Evolutionary conservation across 2,888 invertebrate species (phyloP), one percentile per base, ranked within the genome.

Genomic region (Agrotis puta): DNA sequence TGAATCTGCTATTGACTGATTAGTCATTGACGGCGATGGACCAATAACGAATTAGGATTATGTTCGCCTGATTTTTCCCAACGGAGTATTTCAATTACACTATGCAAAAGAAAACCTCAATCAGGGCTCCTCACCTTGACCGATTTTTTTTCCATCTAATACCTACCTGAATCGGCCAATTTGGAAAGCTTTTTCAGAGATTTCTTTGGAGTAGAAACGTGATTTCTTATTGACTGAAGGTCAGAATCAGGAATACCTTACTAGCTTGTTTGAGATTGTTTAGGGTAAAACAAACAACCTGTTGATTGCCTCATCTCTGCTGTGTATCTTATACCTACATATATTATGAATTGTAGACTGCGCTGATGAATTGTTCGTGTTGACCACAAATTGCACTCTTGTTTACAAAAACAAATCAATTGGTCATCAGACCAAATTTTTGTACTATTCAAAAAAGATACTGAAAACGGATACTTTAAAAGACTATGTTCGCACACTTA

Each of bases 261-360:
- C 18, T 11, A n/a, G 33, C 53, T 33, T 54, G 33, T 58, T 50
- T 33, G 43, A 63, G 54, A 48, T 74, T 56, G 63, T 61, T 45
- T 24, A 20, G 18, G 24, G 20, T 45, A 65, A 64, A 50, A 65
- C 45, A 57, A 57, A 57, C 47, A 61, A 72, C 61, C 79, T 76
- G 79, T 61, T 64, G 56, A 79, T 64, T 72, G 51, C 16, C 18
- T 73, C 56, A 53, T 45, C 27, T 47, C 24, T 33, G 1, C n/a
- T 51, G 33, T 54, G 43, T 18, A 33, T 43, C 68, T 48, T 47
- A 48, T 45, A 20, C n/a, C 13, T 48, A 65, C 11, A 13, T 47
- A 22, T 11, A n/a, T 18, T 39, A 63, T 24, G 6, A 39, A 24
- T 11, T 39, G 39, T 39, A 39, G 39, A 39, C 47, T 24, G 47